These are phyloP conservation scores for Cardiocondyla obscurior DNA, from an alignment of 1,140 invertebrate species.

Conservation along the genomic window DNA sequence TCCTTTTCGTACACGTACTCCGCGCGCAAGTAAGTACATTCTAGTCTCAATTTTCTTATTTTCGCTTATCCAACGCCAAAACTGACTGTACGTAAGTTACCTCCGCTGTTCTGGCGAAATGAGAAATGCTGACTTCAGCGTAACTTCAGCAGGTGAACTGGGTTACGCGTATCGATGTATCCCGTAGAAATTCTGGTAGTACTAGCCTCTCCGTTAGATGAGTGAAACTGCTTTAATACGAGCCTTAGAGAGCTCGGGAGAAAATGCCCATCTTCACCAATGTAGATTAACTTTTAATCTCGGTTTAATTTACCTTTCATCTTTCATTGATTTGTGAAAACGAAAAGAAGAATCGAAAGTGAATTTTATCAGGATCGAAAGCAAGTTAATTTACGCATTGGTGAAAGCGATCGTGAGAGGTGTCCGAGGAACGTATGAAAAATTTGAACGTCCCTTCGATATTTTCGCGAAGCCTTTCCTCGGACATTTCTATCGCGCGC, in stretches of 20 bases:
- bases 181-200: neutral
- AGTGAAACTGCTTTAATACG: neutral
- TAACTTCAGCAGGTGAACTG: neutral
- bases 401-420: no score
- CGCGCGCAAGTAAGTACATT: slow-evolving; percentile 39
- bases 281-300: no score
- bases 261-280: no score
- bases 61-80: slow-evolving; percentile 1
- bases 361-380: no score
- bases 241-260: neutral
- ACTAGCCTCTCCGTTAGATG: neutral
- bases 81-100: slow-evolving; percentile 18
- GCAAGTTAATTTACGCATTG: no score
- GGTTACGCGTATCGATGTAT: slow-evolving; percentile 2
- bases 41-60: slow-evolving; percentile 14
- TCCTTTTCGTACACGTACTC: neutral
- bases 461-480: neutral
- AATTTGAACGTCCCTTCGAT: neutral
- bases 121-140: neutral
- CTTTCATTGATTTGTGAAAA: no score
- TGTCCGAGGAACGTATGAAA: neutral
- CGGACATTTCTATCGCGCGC: neutral
- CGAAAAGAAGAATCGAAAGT: no score
- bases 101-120: neutral
- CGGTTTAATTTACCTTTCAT: no score